Evolutionary conservation across 92 coral and sea anemone species (phyloP).

Genomic region (Epizoanthus rinbou): DNA sequence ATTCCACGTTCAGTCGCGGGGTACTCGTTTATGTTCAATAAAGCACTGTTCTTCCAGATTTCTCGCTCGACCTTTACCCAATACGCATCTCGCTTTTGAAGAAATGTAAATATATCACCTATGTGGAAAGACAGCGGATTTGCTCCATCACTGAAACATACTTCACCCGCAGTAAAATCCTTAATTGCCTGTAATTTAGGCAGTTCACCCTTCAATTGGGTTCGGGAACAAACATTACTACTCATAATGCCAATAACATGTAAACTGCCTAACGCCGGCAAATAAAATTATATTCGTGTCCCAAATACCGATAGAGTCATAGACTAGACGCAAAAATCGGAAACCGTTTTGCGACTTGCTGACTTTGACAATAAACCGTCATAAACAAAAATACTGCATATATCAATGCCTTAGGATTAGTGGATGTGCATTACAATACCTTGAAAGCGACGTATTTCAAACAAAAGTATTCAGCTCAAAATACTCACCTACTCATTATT

Average conservation of each 20-base stretch:
- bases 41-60: slow-evolving; percentile 67
- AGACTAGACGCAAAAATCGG: background rate
- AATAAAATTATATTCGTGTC: slow-evolving; percentile 3
- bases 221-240: slow-evolving; percentile 46
- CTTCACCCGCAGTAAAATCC: slow-evolving; percentile 86
- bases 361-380: background rate
- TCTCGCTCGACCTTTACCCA: slow-evolving; percentile 92
- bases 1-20: slow-evolving; percentile 83
- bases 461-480: slow-evolving; percentile 28
- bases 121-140: slow-evolving; percentile 84
- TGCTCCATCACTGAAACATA: slow-evolving; percentile 83
- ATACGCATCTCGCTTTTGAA: slow-evolving; percentile 75
- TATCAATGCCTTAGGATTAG: slow-evolving; percentile 30
- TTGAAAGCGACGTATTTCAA: slow-evolving; percentile 21
- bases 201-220: slow-evolving; percentile 39
- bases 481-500: background rate
- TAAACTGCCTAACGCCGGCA: background rate
- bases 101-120: slow-evolving; percentile 87
- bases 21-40: slow-evolving; percentile 67
- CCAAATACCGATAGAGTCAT: slow-evolving; percentile 19
- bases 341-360: background rate
- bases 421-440: slow-evolving; percentile 1
- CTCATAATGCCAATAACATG: background rate
- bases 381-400: slow-evolving; percentile 10
- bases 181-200: slow-evolving; percentile 78